Percentiles rank a stretch among this genome's conserved stretches.
phyloP scores from a whole-genome alignment of 2,888 invertebrate genomes.

The Drosophila barbarae region DNA sequence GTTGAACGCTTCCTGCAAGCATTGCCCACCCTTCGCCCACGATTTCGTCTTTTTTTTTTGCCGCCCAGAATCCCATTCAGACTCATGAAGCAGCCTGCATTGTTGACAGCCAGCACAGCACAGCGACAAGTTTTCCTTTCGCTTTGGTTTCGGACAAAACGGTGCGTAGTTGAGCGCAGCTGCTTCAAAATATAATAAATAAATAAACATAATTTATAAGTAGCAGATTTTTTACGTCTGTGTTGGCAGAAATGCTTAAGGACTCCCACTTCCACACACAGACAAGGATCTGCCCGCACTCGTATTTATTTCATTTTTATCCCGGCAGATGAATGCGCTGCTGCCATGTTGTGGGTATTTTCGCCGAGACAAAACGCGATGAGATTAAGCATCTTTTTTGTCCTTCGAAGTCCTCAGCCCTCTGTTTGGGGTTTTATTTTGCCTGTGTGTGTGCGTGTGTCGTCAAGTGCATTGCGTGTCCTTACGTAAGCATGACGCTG shows the following conservation, averaged over 20 bases:
- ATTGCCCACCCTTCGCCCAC: background rate
- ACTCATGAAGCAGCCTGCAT: slow-evolving; percentile 65
- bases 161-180: slow-evolving; percentile 68
- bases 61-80: slow-evolving; percentile 46
- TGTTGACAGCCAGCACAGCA: slow-evolving; percentile 55
- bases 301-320: slow-evolving; percentile 45
- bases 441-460: slow-evolving; percentile 24
- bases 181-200: slow-evolving; percentile 73
- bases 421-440: background rate
- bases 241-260: slow-evolving; percentile 66
- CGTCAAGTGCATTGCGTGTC: slow-evolving; percentile 38
- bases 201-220: slow-evolving; percentile 75
- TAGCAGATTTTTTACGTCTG: slow-evolving; percentile 72
- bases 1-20: slow-evolving; percentile 49
- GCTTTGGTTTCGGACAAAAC: slow-evolving; percentile 46
- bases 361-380: slow-evolving; percentile 52
- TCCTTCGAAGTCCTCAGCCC: slow-evolving; percentile 27
- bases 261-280: slow-evolving; percentile 39
- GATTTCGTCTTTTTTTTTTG: slow-evolving; percentile 2
- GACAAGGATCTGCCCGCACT: slow-evolving; percentile 29
- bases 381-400: slow-evolving; percentile 31
- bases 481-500: slow-evolving; percentile 43
- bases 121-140: slow-evolving; percentile 34
- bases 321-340: slow-evolving; percentile 58
- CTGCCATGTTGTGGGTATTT: slow-evolving; percentile 61